Base-by-base conservation (phyloP, 2,888 invertebrate species). In the Lagria hirta region DNA sequence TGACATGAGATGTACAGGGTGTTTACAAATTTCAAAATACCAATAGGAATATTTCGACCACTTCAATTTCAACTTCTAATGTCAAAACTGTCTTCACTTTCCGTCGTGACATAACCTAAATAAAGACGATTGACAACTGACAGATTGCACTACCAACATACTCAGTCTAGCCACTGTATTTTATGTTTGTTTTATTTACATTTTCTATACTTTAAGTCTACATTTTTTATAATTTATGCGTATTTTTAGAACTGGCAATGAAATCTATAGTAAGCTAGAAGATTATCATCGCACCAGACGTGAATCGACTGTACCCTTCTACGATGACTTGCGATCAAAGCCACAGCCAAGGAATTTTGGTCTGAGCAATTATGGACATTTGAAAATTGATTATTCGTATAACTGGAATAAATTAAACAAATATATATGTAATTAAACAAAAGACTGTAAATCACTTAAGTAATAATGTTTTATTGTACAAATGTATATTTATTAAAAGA, bases 401-500 rank as follows among this genome's bases (percentile, higher is more conserved):
- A 88, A 85, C 71, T 88, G 88, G 88, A 84, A 84, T 68, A 86
- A 85, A 42, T 74, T 88, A 49, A 83, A 87, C 66, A 81, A 86
- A 62, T 83, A 86, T 55, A 88, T 88, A 34, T 43, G 23, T 29
- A 33, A 37, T 34, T 48, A 34, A 43, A 17, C 23, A n/a, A 13
- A 41, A 33, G 32, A 32, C 32, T 32, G 32, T 32, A 18, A 32
- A 11, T 20, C n/a, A 1, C 3, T 30, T 30, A 40, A n/a, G n/a
- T n/a, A n/a, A n/a, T n/a, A n/a, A n/a, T n/a, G 13, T 3, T 4
- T 8, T 4, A 3, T 12, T 11, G 8, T 26, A 5, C 4, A 26
- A 8, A 3, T 13, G 15, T 26, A 26, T 14, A n/a, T n/a, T n/a
- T n/a, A n/a, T n/a, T n/a, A n/a, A n/a, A n/a, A n/a, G n/a, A n/a